A percentile compares a stretch with the other conserved stretches of the same genome.
phyloP scores from a whole-genome alignment of 2,113 vertebrate species.

The Triplophysa tibetana region DNA sequence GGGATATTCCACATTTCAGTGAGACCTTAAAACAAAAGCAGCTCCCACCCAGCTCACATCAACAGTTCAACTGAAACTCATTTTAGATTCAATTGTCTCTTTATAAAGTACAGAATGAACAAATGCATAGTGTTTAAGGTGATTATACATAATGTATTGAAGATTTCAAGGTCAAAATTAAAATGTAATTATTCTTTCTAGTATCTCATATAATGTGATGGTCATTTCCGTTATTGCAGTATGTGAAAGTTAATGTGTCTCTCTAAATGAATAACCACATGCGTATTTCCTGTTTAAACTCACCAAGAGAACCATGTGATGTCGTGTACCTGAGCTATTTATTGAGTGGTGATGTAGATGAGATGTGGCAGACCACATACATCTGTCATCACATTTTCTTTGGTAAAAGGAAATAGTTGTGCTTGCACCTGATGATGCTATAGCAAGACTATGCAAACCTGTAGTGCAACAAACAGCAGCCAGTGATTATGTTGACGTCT shows the following conservation, averaged over 20 bases:
- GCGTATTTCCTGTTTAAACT: constrained; percentile 25
- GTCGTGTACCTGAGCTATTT: constrained; percentile 13
- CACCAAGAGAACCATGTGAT: neutral
- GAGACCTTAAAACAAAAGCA: constrained; percentile 31
- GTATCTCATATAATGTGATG: neutral
- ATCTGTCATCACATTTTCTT: neutral
- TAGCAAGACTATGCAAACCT: neutral
- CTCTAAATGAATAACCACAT: constrained; percentile 21
- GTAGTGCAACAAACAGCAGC: constrained; percentile 1
- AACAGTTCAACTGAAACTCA: constrained; percentile 7
- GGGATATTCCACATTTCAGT: constrained; percentile 29
- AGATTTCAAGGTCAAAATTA: neutral
- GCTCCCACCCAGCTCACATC: constrained; percentile 13
- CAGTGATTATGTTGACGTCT: neutral
- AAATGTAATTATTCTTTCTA: neutral
- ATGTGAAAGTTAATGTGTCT: neutral
- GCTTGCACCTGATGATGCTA: neutral
- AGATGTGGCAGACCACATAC: neutral
- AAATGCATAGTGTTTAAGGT: neutral
- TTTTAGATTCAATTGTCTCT: neutral
- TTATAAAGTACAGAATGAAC: neutral
- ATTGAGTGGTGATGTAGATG: neutral
- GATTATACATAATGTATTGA: neutral
- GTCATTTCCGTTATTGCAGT: neutral
- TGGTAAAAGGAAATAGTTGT: neutral